Evolutionary conservation across 2,888 invertebrate genomes (phyloP), one percentile per base, ranked within the genome.

Genomic region (Troides oblongomaculatus): DNA sequence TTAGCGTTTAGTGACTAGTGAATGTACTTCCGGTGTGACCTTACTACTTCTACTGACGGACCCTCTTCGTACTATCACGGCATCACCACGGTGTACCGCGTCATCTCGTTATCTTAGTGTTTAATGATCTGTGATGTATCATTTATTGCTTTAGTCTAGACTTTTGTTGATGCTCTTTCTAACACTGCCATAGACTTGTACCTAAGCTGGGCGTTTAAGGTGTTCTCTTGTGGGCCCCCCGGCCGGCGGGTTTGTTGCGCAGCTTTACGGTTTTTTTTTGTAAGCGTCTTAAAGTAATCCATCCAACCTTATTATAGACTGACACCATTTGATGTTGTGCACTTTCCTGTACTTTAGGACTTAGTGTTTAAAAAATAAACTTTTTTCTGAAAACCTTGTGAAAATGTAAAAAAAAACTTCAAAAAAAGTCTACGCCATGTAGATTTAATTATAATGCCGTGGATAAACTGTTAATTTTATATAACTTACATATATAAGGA

Each of bases 301-400:
- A 92, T 92, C 92, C 92, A 88, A 88, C 85, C 87, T 46, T 89
- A 85, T 86, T 90, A 91, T 92, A 92, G 92, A 92, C 92, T 92
- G 92, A 92, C 92, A 90, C 92, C 81, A 85, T 81, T 89, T 79
- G 83, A 90, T 89, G 92, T 90, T 90, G 88, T 91, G 92, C 92
- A 92, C 92, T 85, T 84, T 82, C 86, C 85, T 84, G 86, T 88
- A 90, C 77, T 81, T 87, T 90, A 88, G 88, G 77, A 79, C 68
- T 79, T 88, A 90, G 90, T 78, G 76, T 83, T 71, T 67, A 67
- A 71, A 66, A 58, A 57, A 50, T 62, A 64, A 67, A 56, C 36
- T 64, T 67, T 71, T 67, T 57, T 46, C 58, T 62, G 61, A 64
- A 81, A 80, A 83, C 79, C 79, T 53, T 53, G n/a, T 53, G 53